A percentile compares a stretch with the other conserved stretches of the same genome.
Evolutionary conservation across 2,113 vertebrate species (phyloP).

Genomic region (Phyllostomus hastatus): DNA sequence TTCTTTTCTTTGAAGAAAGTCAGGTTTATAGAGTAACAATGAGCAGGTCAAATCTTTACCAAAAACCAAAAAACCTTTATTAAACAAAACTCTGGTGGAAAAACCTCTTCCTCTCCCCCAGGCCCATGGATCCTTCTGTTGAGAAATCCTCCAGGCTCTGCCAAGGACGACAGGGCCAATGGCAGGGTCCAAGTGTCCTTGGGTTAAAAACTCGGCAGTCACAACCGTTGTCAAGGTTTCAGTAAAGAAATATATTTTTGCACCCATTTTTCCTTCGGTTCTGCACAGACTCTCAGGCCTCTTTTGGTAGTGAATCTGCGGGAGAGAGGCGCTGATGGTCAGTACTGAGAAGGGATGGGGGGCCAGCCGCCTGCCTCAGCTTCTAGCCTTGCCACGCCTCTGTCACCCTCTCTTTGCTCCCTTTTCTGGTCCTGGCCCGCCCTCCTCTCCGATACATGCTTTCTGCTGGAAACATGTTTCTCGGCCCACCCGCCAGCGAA

Average conservation of each 20-base stretch:
- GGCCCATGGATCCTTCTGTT: background rate
- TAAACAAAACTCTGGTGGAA: background rate
- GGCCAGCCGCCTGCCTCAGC: background rate
- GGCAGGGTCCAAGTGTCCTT: background rate
- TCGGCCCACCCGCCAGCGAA: background rate
- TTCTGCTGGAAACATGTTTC: background rate
- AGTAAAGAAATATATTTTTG: constrained; percentile 27
- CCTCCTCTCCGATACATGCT: background rate
- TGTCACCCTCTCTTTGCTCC: background rate
- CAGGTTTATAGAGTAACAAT: background rate
- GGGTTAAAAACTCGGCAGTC: background rate
- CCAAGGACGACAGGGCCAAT: background rate
- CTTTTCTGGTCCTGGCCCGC: background rate
- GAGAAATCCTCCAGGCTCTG: background rate
- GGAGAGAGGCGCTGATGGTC: background rate
- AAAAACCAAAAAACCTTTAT: background rate
- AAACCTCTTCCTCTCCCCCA: background rate
- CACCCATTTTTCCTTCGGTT: constrained; percentile 55
- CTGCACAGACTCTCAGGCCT: constrained; percentile 25
- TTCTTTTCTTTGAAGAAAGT: background rate
- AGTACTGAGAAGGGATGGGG: background rate
- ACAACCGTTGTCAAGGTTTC: background rate
- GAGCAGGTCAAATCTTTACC: background rate
- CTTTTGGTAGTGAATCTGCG: constrained; percentile 69
- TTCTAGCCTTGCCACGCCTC: background rate